Evolutionary conservation across 2,797 vertebrate species (phyloP).

Genomic region (Perodicticus potto): DNA sequence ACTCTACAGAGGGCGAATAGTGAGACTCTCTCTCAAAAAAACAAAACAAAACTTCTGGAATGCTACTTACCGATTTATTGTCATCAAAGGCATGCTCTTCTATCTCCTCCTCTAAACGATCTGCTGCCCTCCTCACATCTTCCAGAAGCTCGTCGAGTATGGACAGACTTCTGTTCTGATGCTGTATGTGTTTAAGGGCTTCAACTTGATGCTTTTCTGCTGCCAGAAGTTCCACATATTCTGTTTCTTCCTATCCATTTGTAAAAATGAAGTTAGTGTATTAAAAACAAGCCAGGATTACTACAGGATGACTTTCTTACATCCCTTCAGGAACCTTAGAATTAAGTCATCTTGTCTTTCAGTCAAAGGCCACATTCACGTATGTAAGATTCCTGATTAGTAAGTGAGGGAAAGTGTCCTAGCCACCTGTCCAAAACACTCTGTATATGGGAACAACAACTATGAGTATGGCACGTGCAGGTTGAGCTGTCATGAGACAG

Average conservation of each 20-base stretch:
- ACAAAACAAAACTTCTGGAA: background rate
- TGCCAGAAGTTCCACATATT: conserved; percentile 97
- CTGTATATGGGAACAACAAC: fast-evolving
- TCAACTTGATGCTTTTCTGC: conserved; percentile 98
- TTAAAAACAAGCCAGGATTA: background rate
- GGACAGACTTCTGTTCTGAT: conserved; percentile 96
- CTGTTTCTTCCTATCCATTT: conserved; percentile 94
- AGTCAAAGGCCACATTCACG: background rate
- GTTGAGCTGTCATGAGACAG: too few relatives aligned
- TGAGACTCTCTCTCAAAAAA: too few relatives aligned
- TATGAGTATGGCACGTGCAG: background rate
- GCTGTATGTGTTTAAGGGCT: conserved; percentile 93
- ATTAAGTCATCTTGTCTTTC: background rate
- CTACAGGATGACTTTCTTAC: background rate
- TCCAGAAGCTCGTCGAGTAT: conserved; percentile 98
- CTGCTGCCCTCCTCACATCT: conserved; percentile 97
- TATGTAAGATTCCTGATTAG: background rate
- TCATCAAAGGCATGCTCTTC: conserved; percentile 98
- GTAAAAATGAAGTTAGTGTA: conserved; percentile 60
- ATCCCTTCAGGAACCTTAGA: background rate
- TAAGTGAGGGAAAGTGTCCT: background rate
- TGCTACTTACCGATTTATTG: conserved; percentile 92
- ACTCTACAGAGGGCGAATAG: too few relatives aligned
- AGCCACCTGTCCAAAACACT: background rate
- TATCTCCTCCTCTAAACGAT: conserved; percentile 97